Evolutionary conservation across 2,888 invertebrate species (phyloP), one percentile per base, ranked within the genome.

Genomic region (Euspilapteryx auroguttella): DNA sequence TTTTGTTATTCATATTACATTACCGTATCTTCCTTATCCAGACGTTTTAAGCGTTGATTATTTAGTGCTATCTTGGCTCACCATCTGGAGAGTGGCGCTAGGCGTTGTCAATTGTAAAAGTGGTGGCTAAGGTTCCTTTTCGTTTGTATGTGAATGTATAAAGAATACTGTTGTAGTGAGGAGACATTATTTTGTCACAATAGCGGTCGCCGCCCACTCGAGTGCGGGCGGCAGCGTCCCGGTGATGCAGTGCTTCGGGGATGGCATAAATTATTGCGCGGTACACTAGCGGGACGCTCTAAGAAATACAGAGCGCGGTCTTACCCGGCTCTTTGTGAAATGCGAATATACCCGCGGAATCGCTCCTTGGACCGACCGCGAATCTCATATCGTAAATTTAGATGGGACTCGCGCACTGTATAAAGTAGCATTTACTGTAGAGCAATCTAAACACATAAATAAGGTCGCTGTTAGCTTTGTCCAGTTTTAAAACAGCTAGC

Each of bases 1-100:
- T 66, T 71, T 73, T 69, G 65, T 66, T 75, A 75, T 75, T 73
- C 73, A 73, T 73, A 71, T 69, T 61, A 63, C 65, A 65, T 73
- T 73, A 66, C 65, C 59, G 66, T 71, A 73, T 75, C 71, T 71
- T 73, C 68, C 71, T 65, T 69, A 71, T 69, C 68, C 64, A 69
- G 71, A 68, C 69, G 66, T 71, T 73, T 66, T 66, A 71, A 71
- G 68, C 68, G 73, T 73, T 75, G 75, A 73, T 75, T 75, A 75
- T 75, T 71, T 71, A 66, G 63, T 61, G 61, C 55, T 71, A 73
- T 73, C 71, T 49, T 45, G 40, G 45, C 45, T 52, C 53, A 58
- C 62, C 75, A 73, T 75, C 75, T 75, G 71, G 47, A 53, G 36
- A 32, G 33, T 28, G 37, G 28, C 37, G 36, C 37, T 34, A 33